Percentiles rank a stretch among this genome's conserved stretches.
Evolutionary conservation across 2,888 invertebrate species (phyloP).

Genomic region (Therioaphis trifolii): DNA sequence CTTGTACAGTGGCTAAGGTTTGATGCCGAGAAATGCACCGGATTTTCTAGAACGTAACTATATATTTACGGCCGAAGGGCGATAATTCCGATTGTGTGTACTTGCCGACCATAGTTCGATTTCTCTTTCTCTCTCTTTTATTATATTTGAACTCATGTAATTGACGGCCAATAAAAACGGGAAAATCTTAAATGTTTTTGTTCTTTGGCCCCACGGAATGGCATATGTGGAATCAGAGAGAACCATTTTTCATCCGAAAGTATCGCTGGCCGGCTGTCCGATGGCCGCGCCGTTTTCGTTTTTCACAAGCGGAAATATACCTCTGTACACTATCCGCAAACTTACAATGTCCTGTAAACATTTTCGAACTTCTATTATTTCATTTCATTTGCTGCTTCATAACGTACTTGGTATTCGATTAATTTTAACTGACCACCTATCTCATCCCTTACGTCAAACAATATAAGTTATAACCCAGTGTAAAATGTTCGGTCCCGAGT

Average conservation of each 20-base stretch:
- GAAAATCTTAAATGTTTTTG: conserved; percentile 39
- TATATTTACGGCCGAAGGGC: conserved; percentile 21
- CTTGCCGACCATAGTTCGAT: conserved; percentile 3
- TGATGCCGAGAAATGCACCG: conserved; percentile 21
- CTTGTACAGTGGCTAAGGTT: background rate
- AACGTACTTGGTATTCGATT: background rate
- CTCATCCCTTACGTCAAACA: background rate
- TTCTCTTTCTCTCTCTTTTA: conserved; percentile 20
- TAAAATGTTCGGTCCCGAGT: background rate
- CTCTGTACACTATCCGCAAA: conserved; percentile 10
- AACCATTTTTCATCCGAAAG: background rate
- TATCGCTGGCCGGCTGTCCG: background rate
- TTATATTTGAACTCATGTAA: conserved; percentile 54
- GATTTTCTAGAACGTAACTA: conserved; percentile 14
- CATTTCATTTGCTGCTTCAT: background rate
- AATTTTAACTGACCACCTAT: background rate
- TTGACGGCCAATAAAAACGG: conserved; percentile 44
- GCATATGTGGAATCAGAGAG: background rate
- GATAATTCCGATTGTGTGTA: conserved; percentile 28
- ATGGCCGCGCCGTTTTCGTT: background rate
- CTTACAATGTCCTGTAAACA: conserved; percentile 6
- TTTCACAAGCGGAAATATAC: background rate
- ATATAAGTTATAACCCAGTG: background rate
- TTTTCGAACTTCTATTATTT: conserved; percentile 14
- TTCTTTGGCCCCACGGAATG: background rate